These are phyloP conservation scores for Aurelia sp. DNA, from an alignment of 30 jellyfish, hydroid and myxozoan genomes.

Conservation along the genomic window DNA sequence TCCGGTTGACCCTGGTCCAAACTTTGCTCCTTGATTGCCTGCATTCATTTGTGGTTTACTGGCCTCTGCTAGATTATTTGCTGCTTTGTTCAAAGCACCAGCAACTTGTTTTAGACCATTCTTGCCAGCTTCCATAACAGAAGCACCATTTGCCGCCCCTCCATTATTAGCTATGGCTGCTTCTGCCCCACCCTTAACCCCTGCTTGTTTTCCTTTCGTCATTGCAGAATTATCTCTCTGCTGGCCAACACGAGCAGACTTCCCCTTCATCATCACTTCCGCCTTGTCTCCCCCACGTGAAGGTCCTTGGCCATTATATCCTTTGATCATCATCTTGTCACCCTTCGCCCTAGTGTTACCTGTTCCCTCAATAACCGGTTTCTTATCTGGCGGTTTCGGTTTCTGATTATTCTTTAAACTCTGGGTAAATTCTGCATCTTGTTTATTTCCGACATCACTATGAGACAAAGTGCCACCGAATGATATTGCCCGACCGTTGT, in stretches of 20 bases:
- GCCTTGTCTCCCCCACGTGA: constrained; percentile 70
- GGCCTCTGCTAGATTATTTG: constrained; percentile 17
- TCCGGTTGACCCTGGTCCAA: constrained; percentile 66
- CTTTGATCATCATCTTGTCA: constrained; percentile 16
- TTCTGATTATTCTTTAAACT: constrained; percentile 35
- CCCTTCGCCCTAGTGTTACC: constrained; percentile 44
- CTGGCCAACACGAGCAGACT: constrained; percentile 4
- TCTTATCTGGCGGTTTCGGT: constrained; percentile 23
- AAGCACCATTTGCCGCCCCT: constrained; percentile 41
- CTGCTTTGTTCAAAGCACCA: constrained; percentile 42
- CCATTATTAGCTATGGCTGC: constrained; percentile 41
- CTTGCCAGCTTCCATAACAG: constrained; percentile 57
- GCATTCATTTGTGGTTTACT: constrained; percentile 14
- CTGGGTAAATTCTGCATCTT: constrained; percentile 46
- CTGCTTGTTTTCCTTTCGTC: constrained; percentile 65
- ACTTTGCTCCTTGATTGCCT: constrained; percentile 25
- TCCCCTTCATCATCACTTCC: constrained; percentile 20
- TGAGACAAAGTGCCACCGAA: constrained; percentile 79
- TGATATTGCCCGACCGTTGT: constrained; percentile 75
- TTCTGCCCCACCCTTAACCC: constrained; percentile 70
- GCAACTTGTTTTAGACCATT: constrained; percentile 53
- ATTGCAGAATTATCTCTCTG: constrained; percentile 42
- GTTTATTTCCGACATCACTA: constrained; percentile 74
- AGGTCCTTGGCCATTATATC: constrained; percentile 68
- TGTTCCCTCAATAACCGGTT: constrained; percentile 54